Evolutionary conservation across 2,113 vertebrate species (phyloP), one percentile per base, ranked within the genome.

Genomic region (Catharus bicknelli): DNA sequence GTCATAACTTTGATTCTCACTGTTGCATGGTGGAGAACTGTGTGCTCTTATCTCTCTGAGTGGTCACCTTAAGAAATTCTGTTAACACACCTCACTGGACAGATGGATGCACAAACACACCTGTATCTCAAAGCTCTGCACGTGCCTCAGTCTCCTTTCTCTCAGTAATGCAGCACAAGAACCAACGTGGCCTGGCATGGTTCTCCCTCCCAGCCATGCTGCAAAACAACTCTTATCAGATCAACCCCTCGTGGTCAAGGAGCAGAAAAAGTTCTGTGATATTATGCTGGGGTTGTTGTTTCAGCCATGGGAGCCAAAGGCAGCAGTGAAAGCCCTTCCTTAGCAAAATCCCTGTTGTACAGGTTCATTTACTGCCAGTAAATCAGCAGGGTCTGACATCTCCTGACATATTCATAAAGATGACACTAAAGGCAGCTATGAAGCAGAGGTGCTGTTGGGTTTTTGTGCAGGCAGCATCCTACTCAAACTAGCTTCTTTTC

Each of bases 141-240:
- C 2, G 5, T 70, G 51, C 19, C 68, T 79, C 58, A 57, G 47
- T 6, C 64, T 84, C 64, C 59, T 73, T 53, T 54, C 45, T 74
- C 69, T 78, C 3, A 1, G 23, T 58, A 48, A 78, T 20, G 1
- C 3, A 0, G 54, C 58, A 77, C 6, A 2, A 77, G 14, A 83
- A 63, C 1, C 2, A 57, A 3, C 7, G 42, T 32, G 83, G 50
- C 36, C 63, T 88, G 36, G 59, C 48, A 18, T 0, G 1, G 42
- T 32, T 55, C n/a, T 74, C 13, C 7, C 64, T 84, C 25, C 47
- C 50, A 76, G 45, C 72, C 40, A 23, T 2, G 57, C 53, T 67
- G 54, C 58, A 86, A 58, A 95, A 62, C 47, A 61, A 19, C 64
- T 88, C 17, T 38, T 62, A 81, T 27, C 85, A 75, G 79, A 87